These are phyloP conservation scores for Megalops cyprinoides DNA, from an alignment of 2,797 vertebrate species.

Conservation along the genomic window DNA sequence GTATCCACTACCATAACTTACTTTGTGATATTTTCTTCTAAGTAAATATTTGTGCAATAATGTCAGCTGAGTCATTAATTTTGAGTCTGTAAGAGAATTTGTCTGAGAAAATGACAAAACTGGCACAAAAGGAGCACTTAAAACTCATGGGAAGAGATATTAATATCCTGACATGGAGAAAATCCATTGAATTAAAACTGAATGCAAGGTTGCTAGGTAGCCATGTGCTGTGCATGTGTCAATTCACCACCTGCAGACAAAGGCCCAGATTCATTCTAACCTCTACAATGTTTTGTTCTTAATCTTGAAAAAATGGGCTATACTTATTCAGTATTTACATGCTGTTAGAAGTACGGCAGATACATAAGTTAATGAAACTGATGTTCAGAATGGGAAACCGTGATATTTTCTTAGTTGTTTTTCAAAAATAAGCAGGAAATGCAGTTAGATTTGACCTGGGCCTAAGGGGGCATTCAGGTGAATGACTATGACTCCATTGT, in stretches of 20 bases:
- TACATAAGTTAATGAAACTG: neutral
- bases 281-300: neutral
- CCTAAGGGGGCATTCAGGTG: too few species aligned
- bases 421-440: too few species aligned
- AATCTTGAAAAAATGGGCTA: neutral
- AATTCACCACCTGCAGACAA: neutral
- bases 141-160: slow-evolving; percentile 10
- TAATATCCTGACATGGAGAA: neutral
- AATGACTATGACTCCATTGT: too few species aligned
- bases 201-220: neutral
- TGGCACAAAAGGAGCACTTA: slow-evolving; percentile 17
- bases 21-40: slow-evolving; percentile 36
- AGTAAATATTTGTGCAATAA: slow-evolving; percentile 41
- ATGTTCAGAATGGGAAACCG: too few species aligned
- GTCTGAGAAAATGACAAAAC: slow-evolving; percentile 4
- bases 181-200: slow-evolving; percentile 3
- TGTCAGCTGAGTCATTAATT: slow-evolving; percentile 31
- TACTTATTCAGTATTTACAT: neutral
- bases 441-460: too few species aligned
- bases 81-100: slow-evolving; percentile 17
- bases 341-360: neutral
- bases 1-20: slow-evolving; percentile 35
- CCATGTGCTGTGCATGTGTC: neutral
- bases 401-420: neutral
- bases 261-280: neutral